Evolutionary conservation across 2,888 invertebrate genomes (phyloP), one percentile per base, ranked within the genome.

Genomic region (Caenorhabditis sulstoni): DNA sequence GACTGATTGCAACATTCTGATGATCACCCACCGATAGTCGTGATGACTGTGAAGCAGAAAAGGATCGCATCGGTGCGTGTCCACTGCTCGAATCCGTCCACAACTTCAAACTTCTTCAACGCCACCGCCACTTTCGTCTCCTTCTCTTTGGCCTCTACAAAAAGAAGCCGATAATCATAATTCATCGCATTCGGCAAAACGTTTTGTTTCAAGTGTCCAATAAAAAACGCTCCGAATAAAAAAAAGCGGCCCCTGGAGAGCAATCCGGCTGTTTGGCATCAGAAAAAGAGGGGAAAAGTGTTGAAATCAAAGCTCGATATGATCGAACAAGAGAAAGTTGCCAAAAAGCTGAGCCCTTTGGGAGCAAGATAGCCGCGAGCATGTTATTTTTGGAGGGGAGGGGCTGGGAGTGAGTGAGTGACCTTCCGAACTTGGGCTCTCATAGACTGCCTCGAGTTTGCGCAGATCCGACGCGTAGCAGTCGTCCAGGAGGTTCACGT

Each of bases 1-100:
- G n/a, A n/a, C n/a, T n/a, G n/a, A n/a, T n/a, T 18, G 16, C 16
- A 47, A 22, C 7, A n/a, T 53, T 16, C 16, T 29, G 29, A 55
- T 23, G 3, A 4, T 39, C 20, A 12, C 66, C 16, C 39, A 86
- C 86, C 88, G 16, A 88, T 88, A 1, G 88, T 88, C 0, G 88
- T 88, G 61, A 88, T 88, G 8, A 88, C 87, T 12, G 88, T 88
- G 70, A 88, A 88, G 70, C 88, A 88, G 73, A 88, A 88, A 16
- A 88, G 70, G 18, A 88, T 82, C 0, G 88, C 82, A 70, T 88
- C 88, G 39, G 83, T 87, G n/a, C 81, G 55, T 11, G 83, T 80
- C 88, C 88, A 88, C 65, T 86, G 85, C 22, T 82, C 82, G 66
- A 52, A 76, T 18, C 79, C 84, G 52, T 75, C 75, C 44, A 75